These are phyloP conservation scores for Tillus elongatus DNA, from an alignment of 2,888 invertebrate genomes.

Conservation along the genomic window DNA sequence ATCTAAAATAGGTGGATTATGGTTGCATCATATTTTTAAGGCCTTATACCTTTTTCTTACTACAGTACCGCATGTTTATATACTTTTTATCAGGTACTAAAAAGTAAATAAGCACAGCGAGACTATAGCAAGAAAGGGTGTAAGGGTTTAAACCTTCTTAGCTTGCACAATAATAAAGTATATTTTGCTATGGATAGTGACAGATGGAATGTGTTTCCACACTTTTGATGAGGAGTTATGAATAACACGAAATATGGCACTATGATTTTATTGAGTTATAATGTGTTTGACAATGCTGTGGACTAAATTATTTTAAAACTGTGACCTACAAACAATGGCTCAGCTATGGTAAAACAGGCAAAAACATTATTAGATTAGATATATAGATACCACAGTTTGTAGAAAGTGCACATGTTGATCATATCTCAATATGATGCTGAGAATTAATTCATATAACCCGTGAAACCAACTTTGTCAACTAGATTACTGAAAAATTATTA, in stretches of 20 bases:
- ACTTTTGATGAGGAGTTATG: constrained; percentile 19
- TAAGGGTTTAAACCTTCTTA: too few relatives aligned
- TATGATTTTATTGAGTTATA: constrained; percentile 43
- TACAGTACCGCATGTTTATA: too few relatives aligned
- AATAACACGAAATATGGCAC: constrained; percentile 42
- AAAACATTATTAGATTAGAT: constrained; percentile 10
- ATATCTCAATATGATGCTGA: neutral
- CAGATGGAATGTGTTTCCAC: constrained; percentile 2
- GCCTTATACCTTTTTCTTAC: too few relatives aligned
- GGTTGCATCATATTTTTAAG: too few relatives aligned
- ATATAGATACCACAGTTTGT: constrained; percentile 24
- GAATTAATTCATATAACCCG: constrained; percentile 19
- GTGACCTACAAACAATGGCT: constrained; percentile 34
- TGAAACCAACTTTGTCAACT: constrained; percentile 24
- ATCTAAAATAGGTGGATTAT: too few relatives aligned
- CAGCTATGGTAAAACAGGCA: constrained; percentile 15
- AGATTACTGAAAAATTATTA: too few relatives aligned
- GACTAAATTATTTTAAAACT: constrained; percentile 32
- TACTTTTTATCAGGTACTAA: too few relatives aligned
- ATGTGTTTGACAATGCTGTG: constrained; percentile 42
- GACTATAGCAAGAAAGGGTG: too few relatives aligned
- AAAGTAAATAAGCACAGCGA: too few relatives aligned
- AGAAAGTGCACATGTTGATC: constrained; percentile 19
- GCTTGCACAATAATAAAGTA: neutral
- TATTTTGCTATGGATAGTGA: neutral